Evolutionary conservation across 2,113 vertebrate species (phyloP).

Genomic region (Sylvietta virens): DNA sequence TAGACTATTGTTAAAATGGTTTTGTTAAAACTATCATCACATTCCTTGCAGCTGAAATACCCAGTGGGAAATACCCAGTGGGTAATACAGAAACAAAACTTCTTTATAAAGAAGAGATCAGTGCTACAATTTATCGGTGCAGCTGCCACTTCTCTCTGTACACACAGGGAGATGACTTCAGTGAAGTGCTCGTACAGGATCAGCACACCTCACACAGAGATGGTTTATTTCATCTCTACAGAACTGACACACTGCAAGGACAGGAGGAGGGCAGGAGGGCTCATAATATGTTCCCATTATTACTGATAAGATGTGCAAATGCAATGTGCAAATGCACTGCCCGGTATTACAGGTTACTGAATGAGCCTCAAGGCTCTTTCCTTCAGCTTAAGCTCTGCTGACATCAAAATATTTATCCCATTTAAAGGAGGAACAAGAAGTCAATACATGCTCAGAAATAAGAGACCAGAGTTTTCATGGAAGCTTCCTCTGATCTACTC

Average conservation of each 20-base stretch:
- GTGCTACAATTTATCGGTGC: neutral
- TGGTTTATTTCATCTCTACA: neutral
- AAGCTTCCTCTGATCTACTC: neutral
- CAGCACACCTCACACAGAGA: neutral
- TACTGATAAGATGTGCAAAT: neutral
- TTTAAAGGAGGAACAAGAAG: neutral
- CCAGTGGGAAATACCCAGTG: no score
- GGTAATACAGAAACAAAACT: neutral
- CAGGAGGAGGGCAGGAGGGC: neutral
- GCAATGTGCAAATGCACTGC: rapidly evolving
- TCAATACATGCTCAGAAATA: neutral
- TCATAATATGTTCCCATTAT: neutral
- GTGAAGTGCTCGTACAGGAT: neutral
- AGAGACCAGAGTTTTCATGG: neutral
- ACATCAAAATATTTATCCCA: neutral
- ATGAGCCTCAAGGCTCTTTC: neutral
- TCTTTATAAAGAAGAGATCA: neutral
- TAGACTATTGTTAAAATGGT: neutral
- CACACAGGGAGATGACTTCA: neutral
- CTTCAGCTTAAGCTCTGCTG: neutral
- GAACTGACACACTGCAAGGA: neutral
- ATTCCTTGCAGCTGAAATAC: neutral
- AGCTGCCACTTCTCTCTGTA: neutral
- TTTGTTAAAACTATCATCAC: neutral
- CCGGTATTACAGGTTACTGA: rapidly evolving